These are phyloP conservation scores for Xanthia icteritia DNA, from an alignment of 2,888 invertebrate genomes.

Conservation along the genomic window DNA sequence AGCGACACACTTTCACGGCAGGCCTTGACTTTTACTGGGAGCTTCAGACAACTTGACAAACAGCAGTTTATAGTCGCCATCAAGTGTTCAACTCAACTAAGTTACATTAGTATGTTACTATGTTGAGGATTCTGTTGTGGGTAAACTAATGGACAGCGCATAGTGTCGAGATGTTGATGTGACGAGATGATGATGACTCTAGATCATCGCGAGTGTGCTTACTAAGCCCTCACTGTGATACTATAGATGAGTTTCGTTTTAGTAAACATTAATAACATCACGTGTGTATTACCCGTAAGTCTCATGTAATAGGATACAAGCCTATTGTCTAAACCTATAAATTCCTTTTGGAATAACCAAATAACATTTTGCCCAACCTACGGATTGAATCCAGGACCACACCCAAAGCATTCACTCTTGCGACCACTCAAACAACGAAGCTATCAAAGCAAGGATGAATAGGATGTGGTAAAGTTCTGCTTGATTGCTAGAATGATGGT, in stretches of 20 bases:
- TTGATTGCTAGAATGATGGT: too few species aligned
- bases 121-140: too few species aligned
- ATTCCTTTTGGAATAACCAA: neutral
- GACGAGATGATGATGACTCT: too few species aligned
- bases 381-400: too few species aligned
- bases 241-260: neutral
- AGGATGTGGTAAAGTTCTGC: too few species aligned
- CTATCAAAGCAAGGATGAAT: too few species aligned
- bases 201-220: too few species aligned
- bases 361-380: neutral
- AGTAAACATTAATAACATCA: neutral
- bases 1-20: slow-evolving; percentile 8
- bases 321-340: too few species aligned
- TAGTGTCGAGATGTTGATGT: neutral
- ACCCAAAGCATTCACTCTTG: too few species aligned
- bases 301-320: too few species aligned
- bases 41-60: neutral
- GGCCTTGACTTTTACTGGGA: neutral
- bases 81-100: neutral
- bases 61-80: neutral
- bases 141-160: neutral
- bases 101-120: neutral
- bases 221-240: too few species aligned
- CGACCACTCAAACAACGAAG: too few species aligned
- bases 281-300: neutral